A percentile compares a stretch with the other conserved stretches of the same genome.
These are phyloP conservation scores for Collichthys lucidus DNA, from an alignment of 2,113 vertebrate species.

Conservation along the genomic window DNA sequence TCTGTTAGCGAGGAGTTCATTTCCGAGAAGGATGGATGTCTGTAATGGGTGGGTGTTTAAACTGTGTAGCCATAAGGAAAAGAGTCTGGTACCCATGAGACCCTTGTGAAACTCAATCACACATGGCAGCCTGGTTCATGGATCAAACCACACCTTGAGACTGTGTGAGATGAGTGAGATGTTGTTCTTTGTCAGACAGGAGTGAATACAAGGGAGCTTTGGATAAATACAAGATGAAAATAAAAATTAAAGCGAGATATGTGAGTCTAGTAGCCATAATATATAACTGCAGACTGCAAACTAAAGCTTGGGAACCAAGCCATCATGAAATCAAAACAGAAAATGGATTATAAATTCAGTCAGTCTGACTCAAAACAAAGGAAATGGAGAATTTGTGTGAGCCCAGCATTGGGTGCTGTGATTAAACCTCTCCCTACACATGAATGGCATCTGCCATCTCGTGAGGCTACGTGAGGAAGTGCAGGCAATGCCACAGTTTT, in stretches of 20 bases:
- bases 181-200: conserved; percentile 53
- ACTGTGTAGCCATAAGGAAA: conserved; percentile 68
- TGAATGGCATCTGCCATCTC: conserved; percentile 26
- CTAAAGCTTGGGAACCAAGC: neutral
- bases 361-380: conserved; percentile 14
- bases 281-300: neutral
- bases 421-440: conserved; percentile 57
- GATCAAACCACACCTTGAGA: conserved; percentile 82
- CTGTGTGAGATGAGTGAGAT: conserved; percentile 60
- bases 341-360: neutral
- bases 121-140: conserved; percentile 75
- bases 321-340: neutral
- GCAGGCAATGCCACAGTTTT: conserved; percentile 56
- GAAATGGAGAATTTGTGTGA: conserved; percentile 35
- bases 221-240: conserved; percentile 37
- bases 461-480: conserved; percentile 68
- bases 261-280: neutral
- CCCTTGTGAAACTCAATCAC: conserved; percentile 81
- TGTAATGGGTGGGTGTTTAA: conserved; percentile 74
- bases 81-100: conserved; percentile 68
- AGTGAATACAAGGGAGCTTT: conserved; percentile 36
- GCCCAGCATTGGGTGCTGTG: conserved; percentile 21
- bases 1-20: conserved; percentile 79
- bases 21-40: conserved; percentile 83
- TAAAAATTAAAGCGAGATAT: conserved; percentile 24